A percentile compares a stretch with the other conserved stretches of the same genome.
These are phyloP conservation scores for Chrysemys picta DNA, from an alignment of 2,113 vertebrate genomes.

Conservation along the genomic window DNA sequence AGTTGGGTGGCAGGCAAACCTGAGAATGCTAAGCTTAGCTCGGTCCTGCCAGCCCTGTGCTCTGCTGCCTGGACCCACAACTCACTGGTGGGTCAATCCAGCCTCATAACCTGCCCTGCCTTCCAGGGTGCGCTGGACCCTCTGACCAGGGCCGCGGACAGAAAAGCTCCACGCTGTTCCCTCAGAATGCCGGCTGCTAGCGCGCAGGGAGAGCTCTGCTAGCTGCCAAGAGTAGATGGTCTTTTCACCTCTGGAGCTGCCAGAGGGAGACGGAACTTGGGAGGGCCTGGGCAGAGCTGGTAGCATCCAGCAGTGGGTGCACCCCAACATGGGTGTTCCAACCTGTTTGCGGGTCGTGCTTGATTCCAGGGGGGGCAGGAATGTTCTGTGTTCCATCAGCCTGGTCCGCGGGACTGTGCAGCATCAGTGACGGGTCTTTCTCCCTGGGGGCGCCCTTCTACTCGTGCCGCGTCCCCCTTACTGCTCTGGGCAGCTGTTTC, in stretches of 20 bases:
- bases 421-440: neutral
- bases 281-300: neutral
- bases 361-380: neutral
- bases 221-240: neutral
- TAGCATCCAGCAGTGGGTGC: neutral
- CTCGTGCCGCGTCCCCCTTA: neutral
- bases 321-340: neutral
- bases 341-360: neutral
- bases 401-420: neutral
- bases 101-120: neutral
- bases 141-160: neutral
- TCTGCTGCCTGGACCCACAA: neutral
- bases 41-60: neutral
- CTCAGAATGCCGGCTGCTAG: neutral
- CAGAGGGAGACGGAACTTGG: neutral
- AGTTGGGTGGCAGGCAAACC: neutral
- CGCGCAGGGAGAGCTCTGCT: no score
- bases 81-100: neutral
- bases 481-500: neutral
- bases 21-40: neutral
- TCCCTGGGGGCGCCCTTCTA: neutral
- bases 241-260: neutral
- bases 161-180: neutral
- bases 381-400: neutral
- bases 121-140: neutral